A percentile compares a stretch with the other conserved stretches of the same genome.
These are phyloP conservation scores for Motacilla alba DNA, from an alignment of 2,113 vertebrate species.

Conservation along the genomic window DNA sequence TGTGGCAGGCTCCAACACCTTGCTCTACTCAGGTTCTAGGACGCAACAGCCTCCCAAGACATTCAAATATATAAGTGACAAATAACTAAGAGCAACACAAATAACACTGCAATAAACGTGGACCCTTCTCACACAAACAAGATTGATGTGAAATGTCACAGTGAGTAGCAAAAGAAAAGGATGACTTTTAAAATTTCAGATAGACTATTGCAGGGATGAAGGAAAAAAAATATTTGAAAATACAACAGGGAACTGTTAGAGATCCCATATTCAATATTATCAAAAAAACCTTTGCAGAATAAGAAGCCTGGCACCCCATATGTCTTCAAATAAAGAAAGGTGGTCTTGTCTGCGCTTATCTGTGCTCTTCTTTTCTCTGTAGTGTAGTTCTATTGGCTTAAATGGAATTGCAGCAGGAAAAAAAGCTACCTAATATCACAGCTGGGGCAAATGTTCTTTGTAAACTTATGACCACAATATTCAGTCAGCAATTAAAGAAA, in stretches of 20 bases:
- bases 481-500: conserved; percentile 46
- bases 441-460: conserved; percentile 23
- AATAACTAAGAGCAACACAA: not conserved
- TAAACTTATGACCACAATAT: conserved; percentile 48
- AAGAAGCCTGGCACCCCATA: not conserved
- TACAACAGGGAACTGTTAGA: not conserved
- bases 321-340: not conserved
- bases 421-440: not conserved
- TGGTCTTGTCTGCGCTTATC: not conserved
- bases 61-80: not conserved
- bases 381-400: not conserved
- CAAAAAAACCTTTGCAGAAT: not conserved
- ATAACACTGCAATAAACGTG: not conserved
- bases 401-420: not conserved
- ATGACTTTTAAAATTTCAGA: not conserved
- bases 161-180: not conserved
- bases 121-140: not conserved
- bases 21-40: not conserved
- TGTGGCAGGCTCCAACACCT: not conserved
- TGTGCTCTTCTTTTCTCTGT: not conserved
- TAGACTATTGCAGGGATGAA: not conserved
- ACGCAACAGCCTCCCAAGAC: not conserved
- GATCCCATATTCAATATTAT: not conserved
- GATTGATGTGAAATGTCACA: not conserved
- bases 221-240: not conserved